Base-by-base conservation (phyloP, 2,888 invertebrate species). In the Timandra comae region DNA sequence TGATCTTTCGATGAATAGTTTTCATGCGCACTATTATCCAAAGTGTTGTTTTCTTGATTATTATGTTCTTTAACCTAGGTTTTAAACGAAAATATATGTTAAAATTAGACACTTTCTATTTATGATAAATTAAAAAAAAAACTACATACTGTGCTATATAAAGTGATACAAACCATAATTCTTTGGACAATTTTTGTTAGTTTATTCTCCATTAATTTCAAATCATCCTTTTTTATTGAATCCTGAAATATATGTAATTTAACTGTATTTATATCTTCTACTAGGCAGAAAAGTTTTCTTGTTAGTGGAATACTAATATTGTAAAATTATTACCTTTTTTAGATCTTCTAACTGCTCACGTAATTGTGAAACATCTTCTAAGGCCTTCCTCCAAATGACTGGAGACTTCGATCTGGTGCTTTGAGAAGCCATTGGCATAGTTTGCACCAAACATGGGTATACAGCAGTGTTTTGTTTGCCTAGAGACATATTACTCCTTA, bases 251-350 rank as follows among this genome's bases (percentile, higher is more conserved):
- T n/a, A 12, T 2, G 27, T 19, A 13, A 29, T 2, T 12, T 21
- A 7, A 25, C 27, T 29, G 12, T 23, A 13, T 24, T 16, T 2
- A 23, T 23, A n/a, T n/a, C n/a, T n/a, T n/a, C n/a, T n/a, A n/a
- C n/a, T n/a, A n/a, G n/a, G n/a, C n/a, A n/a, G n/a, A n/a, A n/a
- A n/a, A n/a, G n/a, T n/a, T n/a, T n/a, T n/a, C n/a, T n/a, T n/a
- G n/a, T n/a, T n/a, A n/a, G n/a, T n/a, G n/a, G n/a, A n/a, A n/a
- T n/a, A n/a, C n/a, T n/a, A n/a, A n/a, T n/a, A n/a, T n/a, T n/a
- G n/a, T n/a, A n/a, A n/a, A n/a, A n/a, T n/a, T 29, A 21, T 5
- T 22, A 78, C 81, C 67, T 76, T 81, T 45, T 73, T 76, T 1
- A 77, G 52, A 34, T 65, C 53, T 45, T 72, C 71, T 29, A 79